Percentiles rank a stretch among this genome's conserved stretches.
Conservation (phyloP, 1,140 invertebrate species). For the Penaeus chinensis region DNA sequence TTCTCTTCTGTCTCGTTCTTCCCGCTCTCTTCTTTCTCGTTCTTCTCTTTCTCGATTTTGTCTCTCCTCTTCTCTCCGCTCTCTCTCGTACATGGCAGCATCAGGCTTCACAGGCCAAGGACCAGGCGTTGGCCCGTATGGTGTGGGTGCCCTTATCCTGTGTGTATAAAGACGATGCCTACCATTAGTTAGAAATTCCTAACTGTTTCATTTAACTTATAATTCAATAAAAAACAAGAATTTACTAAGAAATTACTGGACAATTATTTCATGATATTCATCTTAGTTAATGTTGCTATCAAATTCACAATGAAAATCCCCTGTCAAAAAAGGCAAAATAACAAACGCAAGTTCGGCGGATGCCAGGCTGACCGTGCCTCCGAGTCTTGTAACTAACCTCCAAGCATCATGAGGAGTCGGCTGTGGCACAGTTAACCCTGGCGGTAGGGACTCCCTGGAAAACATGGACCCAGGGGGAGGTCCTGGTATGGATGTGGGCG, state of each 20-base stretch:
- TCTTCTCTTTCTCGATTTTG: conserved; percentile 57
- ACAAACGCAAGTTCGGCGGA: background rate
- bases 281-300: background rate
- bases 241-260: background rate
- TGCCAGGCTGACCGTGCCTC: background rate
- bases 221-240: no score
- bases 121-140: conserved; percentile 54
- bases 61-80: conserved; percentile 55
- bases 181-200: background rate
- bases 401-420: conserved; percentile 60
- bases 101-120: conserved; percentile 61
- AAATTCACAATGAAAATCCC: background rate
- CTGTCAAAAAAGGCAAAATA: background rate
- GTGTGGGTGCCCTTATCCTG: conserved; percentile 59
- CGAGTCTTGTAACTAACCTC: conserved; percentile 45
- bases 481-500: conserved; percentile 61
- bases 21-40: conserved; percentile 54
- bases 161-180: background rate
- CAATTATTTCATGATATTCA: background rate
- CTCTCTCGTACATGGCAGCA: conserved; percentile 56
- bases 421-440: conserved; percentile 57
- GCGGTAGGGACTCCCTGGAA: conserved; percentile 59
- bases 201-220: no score
- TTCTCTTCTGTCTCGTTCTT: conserved; percentile 52
- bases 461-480: conserved; percentile 63